These are phyloP conservation scores for Pteria penguin DNA, from an alignment of 2,888 invertebrate species.

Conservation along the genomic window DNA sequence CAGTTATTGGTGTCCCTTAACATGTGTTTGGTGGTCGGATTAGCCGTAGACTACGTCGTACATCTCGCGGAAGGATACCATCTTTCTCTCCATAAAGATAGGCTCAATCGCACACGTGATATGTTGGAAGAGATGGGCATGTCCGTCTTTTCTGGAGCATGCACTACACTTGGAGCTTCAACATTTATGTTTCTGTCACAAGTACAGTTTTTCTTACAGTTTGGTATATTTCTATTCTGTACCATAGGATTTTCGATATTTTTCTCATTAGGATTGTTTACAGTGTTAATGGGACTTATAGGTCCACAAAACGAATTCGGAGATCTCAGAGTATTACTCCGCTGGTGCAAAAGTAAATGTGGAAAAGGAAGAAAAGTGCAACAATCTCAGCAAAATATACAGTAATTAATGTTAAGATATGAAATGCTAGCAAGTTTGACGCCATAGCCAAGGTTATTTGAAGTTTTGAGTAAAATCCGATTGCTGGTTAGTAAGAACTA, in stretches of 20 bases:
- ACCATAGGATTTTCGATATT: conserved; percentile 72
- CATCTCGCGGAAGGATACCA: conserved; percentile 70
- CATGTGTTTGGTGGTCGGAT: conserved; percentile 66
- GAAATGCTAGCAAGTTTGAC: too few relatives aligned
- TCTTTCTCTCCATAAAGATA: conserved; percentile 51
- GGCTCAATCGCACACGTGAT: conserved; percentile 59
- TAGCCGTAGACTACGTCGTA: conserved; percentile 69
- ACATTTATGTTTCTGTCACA: conserved; percentile 70
- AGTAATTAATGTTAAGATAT: too few relatives aligned
- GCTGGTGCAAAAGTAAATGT: neutral
- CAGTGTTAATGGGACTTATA: conserved; percentile 61
- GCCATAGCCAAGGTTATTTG: too few relatives aligned
- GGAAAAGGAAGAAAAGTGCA: neutral
- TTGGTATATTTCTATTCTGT: conserved; percentile 73
- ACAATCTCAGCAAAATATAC: neutral
- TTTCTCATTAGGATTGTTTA: conserved; percentile 68
- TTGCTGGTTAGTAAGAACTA: too few relatives aligned
- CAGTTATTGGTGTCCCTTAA: conserved; percentile 63
- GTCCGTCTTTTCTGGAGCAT: conserved; percentile 74
- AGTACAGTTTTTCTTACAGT: conserved; percentile 72
- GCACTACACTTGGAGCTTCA: conserved; percentile 72
- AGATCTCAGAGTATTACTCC: conserved; percentile 15
- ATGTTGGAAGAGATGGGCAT: conserved; percentile 66
- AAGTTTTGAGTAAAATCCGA: too few relatives aligned
- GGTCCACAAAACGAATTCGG: conserved; percentile 65